Evolutionary conservation across 64 coral and sea anemone genomes (phyloP).

Genomic region (Pachyseris speciosa): DNA sequence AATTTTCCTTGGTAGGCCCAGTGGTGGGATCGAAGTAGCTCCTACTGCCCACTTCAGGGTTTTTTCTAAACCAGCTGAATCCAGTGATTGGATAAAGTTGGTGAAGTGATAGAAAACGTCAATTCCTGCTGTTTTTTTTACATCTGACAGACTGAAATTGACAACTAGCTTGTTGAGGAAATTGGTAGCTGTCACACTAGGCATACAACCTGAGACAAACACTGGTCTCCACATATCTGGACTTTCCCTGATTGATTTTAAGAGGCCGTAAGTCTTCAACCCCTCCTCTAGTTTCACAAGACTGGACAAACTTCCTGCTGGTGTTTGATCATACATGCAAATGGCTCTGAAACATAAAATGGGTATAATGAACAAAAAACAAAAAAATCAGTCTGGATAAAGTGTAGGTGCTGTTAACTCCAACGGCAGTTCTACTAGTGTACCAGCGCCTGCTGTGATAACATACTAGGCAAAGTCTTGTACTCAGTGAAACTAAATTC

Average conservation of each 20-base stretch:
- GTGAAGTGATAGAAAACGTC: slow-evolving; percentile 47
- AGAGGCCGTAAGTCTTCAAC: slow-evolving; percentile 61
- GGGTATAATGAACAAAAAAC: slow-evolving; percentile 29
- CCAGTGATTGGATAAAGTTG: slow-evolving; percentile 42
- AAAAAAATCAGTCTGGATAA: slow-evolving; percentile 21
- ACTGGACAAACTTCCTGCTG: slow-evolving; percentile 43
- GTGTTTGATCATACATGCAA: slow-evolving; percentile 69
- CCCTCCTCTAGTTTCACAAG: slow-evolving; percentile 68
- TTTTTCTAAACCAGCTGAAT: slow-evolving; percentile 9
- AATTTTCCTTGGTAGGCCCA: slow-evolving; percentile 50
- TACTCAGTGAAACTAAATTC: neutral
- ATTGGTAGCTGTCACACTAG: slow-evolving; percentile 49
- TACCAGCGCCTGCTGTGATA: neutral
- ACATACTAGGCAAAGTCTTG: neutral
- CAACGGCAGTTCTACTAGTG: slow-evolving; percentile 32
- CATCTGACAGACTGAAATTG: slow-evolving; percentile 62
- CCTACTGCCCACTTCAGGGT: slow-evolving; percentile 58
- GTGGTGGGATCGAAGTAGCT: slow-evolving; percentile 39
- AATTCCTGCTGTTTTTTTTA: slow-evolving; percentile 62
- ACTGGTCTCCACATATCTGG: slow-evolving; percentile 61
- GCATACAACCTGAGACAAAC: slow-evolving; percentile 39
- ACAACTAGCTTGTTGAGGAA: slow-evolving; percentile 41
- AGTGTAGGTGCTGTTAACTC: slow-evolving; percentile 5
- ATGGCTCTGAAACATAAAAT: slow-evolving; percentile 68
- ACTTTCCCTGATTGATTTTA: slow-evolving; percentile 45